Percentiles rank a stretch among this genome's conserved stretches.
phyloP scores from a whole-genome alignment of 1,140 invertebrate species.

The Marisa cornuarietis region DNA sequence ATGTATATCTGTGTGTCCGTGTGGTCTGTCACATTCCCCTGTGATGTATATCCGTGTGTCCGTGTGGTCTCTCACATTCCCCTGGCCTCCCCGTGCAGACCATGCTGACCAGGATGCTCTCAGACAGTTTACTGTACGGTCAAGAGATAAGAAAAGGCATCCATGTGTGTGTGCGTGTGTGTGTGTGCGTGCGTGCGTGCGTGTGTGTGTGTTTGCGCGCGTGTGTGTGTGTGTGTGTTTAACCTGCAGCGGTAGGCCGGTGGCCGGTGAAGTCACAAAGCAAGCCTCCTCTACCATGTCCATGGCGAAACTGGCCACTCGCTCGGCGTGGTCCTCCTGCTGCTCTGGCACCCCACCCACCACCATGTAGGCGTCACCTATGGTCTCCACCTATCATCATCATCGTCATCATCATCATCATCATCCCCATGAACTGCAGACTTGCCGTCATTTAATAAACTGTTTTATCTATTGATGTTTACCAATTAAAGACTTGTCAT shows the following conservation, averaged over 20 bases:
- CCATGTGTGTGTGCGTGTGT: background rate
- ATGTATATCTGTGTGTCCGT: background rate
- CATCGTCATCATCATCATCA: background rate
- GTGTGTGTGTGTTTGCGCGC: too few relatives aligned
- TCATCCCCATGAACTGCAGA: background rate
- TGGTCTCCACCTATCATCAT: conserved; percentile 57
- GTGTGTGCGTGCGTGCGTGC: too few relatives aligned
- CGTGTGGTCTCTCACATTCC: too few relatives aligned
- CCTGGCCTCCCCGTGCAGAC: too few relatives aligned
- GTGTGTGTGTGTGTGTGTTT: background rate
- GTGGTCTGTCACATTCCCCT: background rate
- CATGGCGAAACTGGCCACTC: conserved; percentile 38
- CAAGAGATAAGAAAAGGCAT: background rate
- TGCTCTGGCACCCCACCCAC: conserved; percentile 67
- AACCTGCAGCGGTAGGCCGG: conserved; percentile 31
- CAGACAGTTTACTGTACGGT: background rate
- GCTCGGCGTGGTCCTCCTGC: conserved; percentile 30
- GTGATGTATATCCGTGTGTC: background rate
- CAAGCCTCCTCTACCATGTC: conserved; percentile 28
- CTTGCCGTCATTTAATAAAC: background rate
- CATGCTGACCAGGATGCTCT: background rate
- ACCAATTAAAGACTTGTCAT: too few relatives aligned
- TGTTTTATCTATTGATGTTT: background rate
- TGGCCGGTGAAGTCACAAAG: conserved; percentile 35
- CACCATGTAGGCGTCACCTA: conserved; percentile 55